Base-by-base conservation (phyloP, 2,888 invertebrate species). In the Podabrus alpinus region DNA sequence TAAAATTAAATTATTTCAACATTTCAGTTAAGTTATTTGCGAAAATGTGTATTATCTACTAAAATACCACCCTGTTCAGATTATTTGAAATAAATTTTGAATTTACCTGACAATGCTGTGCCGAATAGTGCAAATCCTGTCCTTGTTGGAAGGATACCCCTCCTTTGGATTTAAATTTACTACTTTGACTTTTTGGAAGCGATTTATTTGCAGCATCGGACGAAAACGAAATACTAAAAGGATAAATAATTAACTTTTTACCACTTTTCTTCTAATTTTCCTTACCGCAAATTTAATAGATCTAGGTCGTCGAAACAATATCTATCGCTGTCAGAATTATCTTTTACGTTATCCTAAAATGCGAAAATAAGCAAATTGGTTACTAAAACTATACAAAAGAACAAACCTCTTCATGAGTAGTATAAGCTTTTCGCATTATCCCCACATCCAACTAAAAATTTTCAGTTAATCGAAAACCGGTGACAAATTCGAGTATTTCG, bases 251-350 rank as follows among this genome's bases (percentile, higher is more conserved):
- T 62, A 29, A 9, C 9, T 17, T 16, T 7, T 4, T 25, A 15
- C 45, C 9, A n/a, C 13, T n/a, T 45, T 59, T 2, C 21, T 1
- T 11, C 19, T 1, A 29, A 64, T 45, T 62, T 78, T 81, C 45
- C 7, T 79, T 82, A 87, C 87, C 85, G 84, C 78, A 86, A 83
- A 84, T 87, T 86, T 79, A 86, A 82, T 71, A 86, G 82, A 83
- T 86, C 86, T 74, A 86, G 80, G 76, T 86, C 82, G 75, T 84
- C 84, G 77, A 85, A 81, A 76, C 81, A 83, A 73, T 83, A 81
- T 74, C 80, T 82, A 80, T 85, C 85, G 80, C 81, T 83, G 75
- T 84, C 84, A 68, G 83, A 82, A 74, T 81, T 79, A 79, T 82
- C 82, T 59, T 80, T 80, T 72, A 78, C 74, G 78, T 78, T 80